These are phyloP conservation scores for Telmatherina bonti DNA, from an alignment of 2,797 vertebrate species.

Conservation along the genomic window DNA sequence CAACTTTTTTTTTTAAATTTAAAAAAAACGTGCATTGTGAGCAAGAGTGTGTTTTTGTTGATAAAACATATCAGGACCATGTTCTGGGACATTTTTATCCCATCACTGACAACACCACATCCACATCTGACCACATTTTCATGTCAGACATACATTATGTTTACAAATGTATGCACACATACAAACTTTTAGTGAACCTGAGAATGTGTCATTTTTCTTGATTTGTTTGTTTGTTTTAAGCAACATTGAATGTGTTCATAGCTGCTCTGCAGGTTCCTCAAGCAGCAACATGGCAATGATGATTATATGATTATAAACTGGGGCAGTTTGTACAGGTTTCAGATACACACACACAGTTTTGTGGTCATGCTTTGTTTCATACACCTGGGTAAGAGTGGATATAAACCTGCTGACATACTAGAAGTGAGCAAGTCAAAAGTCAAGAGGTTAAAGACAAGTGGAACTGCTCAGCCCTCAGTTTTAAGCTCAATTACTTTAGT, in stretches of 20 bases:
- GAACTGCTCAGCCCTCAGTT: slow-evolving; percentile 37
- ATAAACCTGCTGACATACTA: background rate
- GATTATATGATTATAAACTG: background rate
- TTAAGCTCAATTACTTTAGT: slow-evolving; percentile 56
- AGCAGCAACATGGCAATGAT: background rate
- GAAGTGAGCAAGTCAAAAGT: slow-evolving; percentile 31
- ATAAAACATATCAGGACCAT: background rate
- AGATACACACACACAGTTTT: background rate
- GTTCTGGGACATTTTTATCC: background rate
- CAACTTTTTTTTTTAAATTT: background rate
- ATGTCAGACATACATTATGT: background rate
- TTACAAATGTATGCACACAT: slow-evolving; percentile 2
- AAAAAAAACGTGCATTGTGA: too few species aligned
- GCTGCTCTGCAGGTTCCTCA: background rate
- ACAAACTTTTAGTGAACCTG: slow-evolving; percentile 26
- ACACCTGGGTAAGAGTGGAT: background rate
- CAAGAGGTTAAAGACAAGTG: slow-evolving; percentile 26
- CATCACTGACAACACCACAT: background rate
- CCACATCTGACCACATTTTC: background rate
- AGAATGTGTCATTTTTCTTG: too few species aligned
- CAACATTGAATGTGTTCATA: slow-evolving; percentile 17
- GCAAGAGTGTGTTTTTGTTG: background rate
- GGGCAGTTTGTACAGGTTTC: background rate
- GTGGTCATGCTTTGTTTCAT: background rate
- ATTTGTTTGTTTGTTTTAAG: too few species aligned